Percentiles rank a stretch among this genome's conserved stretches.
Evolutionary conservation across 2,888 invertebrate species (phyloP).

Genomic region (Eupelmus urozonus): DNA sequence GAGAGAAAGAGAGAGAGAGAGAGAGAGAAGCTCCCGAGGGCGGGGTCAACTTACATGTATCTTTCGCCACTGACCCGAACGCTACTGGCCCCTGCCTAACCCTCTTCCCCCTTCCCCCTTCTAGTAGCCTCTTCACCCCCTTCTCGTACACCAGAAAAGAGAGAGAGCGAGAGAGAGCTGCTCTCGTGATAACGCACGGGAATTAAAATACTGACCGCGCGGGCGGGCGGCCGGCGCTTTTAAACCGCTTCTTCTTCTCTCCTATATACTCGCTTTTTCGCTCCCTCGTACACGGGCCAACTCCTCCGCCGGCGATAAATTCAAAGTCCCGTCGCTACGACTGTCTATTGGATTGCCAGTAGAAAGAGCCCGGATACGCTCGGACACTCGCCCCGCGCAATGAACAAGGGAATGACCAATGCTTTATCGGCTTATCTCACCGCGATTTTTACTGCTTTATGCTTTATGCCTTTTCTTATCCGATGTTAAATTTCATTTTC

Average conservation of each 20-base stretch:
- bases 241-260: neutral
- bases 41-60: constrained; percentile 78
- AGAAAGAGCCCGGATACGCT: too few species aligned
- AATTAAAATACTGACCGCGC: constrained; percentile 76
- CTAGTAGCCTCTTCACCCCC: constrained; percentile 29
- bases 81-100: constrained; percentile 56
- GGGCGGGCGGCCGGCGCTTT: neutral
- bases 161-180: neutral
- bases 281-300: too few species aligned
- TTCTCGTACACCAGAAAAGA: neutral
- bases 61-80: constrained; percentile 76
- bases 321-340: constrained; percentile 50
- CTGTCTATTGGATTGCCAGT: too few species aligned
- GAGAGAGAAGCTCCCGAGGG: constrained; percentile 71
- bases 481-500: too few species aligned
- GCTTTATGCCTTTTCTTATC: too few species aligned
- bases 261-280: neutral
- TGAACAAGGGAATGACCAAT: too few species aligned
- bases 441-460: too few species aligned
- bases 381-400: too few species aligned
- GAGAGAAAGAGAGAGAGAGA: constrained; percentile 64
- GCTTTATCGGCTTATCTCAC: too few species aligned
- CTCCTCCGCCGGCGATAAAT: too few species aligned
- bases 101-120: neutral
- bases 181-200: constrained; percentile 72